These are phyloP conservation scores for Alces alces DNA, from an alignment of 2,113 vertebrate species.

Conservation along the genomic window DNA sequence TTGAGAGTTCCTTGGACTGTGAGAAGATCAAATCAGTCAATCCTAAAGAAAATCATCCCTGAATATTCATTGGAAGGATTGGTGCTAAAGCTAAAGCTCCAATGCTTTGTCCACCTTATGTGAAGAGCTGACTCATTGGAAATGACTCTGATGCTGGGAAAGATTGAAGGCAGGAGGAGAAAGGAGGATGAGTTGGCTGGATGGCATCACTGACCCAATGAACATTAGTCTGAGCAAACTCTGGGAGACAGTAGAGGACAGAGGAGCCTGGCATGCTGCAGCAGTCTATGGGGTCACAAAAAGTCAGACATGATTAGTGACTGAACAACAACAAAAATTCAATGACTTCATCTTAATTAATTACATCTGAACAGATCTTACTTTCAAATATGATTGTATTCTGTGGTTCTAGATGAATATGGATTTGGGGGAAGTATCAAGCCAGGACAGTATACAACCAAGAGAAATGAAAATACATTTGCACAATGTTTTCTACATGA, in stretches of 20 bases:
- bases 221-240: not conserved
- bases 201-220: not conserved
- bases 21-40: not conserved
- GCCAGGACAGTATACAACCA: not conserved
- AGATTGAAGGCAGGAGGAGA: not conserved
- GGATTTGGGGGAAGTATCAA: not conserved
- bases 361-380: not conserved
- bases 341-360: not conserved
- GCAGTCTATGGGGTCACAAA: accelerated
- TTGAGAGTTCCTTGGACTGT: not conserved
- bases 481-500: not conserved
- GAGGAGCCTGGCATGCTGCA: accelerated
- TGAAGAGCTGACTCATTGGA: not conserved
- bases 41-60: not conserved
- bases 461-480: not conserved
- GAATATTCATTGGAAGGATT: not conserved
- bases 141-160: not conserved
- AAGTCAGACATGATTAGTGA: not conserved
- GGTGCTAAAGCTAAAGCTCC: not conserved
- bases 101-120: not conserved
- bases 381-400: not conserved
- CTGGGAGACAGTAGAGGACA: not conserved
- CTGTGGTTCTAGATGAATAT: not conserved
- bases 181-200: not conserved
- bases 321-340: not conserved